Evolutionary conservation across 2,888 invertebrate species (phyloP).

Genomic region (Saturnia japonica): DNA sequence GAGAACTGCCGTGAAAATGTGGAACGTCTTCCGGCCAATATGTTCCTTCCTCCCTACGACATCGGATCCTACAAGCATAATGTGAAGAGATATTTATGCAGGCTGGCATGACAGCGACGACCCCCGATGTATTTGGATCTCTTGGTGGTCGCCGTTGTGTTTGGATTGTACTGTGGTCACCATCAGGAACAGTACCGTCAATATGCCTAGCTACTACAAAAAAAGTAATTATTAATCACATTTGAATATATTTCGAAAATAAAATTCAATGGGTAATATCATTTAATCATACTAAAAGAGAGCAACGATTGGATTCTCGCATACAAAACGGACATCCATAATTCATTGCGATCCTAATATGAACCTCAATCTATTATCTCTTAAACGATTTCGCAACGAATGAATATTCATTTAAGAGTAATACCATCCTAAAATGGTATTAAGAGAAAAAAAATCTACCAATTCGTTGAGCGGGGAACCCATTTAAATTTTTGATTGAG

Average conservation of each 20-base stretch:
- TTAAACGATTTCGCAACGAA: conserved; percentile 76
- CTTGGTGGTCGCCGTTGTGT: no score
- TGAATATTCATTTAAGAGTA: conserved; percentile 80
- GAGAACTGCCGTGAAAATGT: no score
- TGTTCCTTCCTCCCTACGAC: no score
- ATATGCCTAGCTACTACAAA: no score
- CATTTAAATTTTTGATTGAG: conserved; percentile 79
- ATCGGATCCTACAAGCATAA: no score
- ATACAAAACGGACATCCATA: conserved; percentile 65
- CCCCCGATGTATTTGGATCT: no score
- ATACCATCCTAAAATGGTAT: conserved; percentile 75
- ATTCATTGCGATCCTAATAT: conserved; percentile 72
- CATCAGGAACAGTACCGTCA: no score
- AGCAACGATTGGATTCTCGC: conserved; percentile 53
- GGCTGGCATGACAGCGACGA: no score
- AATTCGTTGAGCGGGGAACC: conserved; percentile 64
- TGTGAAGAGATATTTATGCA: no score
- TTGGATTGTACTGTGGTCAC: no score
- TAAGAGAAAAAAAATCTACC: conserved; percentile 66
- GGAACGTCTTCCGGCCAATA: no score
- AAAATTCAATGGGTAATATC: conserved; percentile 23
- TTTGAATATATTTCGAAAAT: background rate
- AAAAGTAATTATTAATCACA: background rate
- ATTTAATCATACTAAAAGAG: conserved; percentile 55
- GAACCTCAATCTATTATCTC: conserved; percentile 78